Evolutionary conservation across 2,888 invertebrate genomes (phyloP).

Genomic region (Athetis lepigone): DNA sequence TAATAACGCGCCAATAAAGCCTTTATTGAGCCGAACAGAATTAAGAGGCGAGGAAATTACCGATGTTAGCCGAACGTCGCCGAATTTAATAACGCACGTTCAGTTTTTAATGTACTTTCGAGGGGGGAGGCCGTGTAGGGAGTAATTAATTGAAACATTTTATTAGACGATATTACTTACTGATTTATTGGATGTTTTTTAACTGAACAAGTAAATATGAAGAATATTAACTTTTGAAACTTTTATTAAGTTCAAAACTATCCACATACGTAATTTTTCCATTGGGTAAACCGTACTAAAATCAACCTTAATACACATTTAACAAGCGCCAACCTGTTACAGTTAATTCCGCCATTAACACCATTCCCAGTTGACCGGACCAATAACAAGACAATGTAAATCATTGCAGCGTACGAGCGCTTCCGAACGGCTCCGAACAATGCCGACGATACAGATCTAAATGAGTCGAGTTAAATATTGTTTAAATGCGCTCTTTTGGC

Average conservation of each 20-base stretch:
- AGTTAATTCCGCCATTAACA: constrained; percentile 59
- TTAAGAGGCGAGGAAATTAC: constrained; percentile 72
- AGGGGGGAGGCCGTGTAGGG: constrained; percentile 59
- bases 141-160: constrained; percentile 70
- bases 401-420: constrained; percentile 64
- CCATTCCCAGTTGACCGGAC: constrained; percentile 65
- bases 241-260: neutral
- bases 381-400: constrained; percentile 68
- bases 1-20: constrained; percentile 77
- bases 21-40: constrained; percentile 78
- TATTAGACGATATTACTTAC: constrained; percentile 60
- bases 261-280: neutral
- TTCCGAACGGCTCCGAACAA: constrained; percentile 63
- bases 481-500: constrained; percentile 68
- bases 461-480: constrained; percentile 67
- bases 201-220: constrained; percentile 12
- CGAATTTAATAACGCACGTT: constrained; percentile 69
- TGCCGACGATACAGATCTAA: constrained; percentile 62
- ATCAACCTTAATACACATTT: constrained; percentile 49
- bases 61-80: constrained; percentile 67
- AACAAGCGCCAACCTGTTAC: constrained; percentile 57
- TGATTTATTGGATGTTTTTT: constrained; percentile 55
- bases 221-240: neutral
- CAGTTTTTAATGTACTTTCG: constrained; percentile 69
- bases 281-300: constrained; percentile 24